Base-by-base conservation (phyloP, 2,888 invertebrate species). In the Callyntrura guangdongensis region DNA sequence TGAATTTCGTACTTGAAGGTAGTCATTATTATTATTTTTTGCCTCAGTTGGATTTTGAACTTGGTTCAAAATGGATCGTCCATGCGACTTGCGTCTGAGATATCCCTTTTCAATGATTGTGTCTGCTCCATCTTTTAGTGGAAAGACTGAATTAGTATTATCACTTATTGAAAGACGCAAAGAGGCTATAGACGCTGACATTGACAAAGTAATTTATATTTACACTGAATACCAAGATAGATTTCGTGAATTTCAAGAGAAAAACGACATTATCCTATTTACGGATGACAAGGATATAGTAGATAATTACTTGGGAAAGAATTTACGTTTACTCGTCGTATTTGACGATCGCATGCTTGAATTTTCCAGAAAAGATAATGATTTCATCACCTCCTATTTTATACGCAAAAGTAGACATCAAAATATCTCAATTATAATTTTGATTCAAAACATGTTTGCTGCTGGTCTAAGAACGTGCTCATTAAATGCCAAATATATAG, bases 191-290 rank as follows among this genome's bases (percentile, higher is more conserved):
- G 83, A 83, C 25, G 47, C 56, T 3, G 0, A 0, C 0, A 47
- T 67, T 4, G 83, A 83, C n/a, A 20, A 59, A 12, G 25, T 64
- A 2, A 53, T 83, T 0, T 83, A 83, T 20, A 25, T 83, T 0
- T 83, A 83, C 20, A 22, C 83, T 4, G 83, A 83, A 47, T 11
- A 3, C 11, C 83, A 83, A 61, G 67, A 83, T 17, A 6, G 56
- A 8, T 83, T 20, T 47, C 3, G 2, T 8, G 45, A 83, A 25
- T 83, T 83, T 83, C 0, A 14, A 0, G 11, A 27, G 12, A 14
- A 0, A 12, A 20, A 83, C 25, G 20, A 17, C 0, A 36, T 36
- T 47, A 47, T 83, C 1, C 20, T 20, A 8, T 83, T 83, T 64
- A 83, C 64, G 22, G 0, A 9, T n/a, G 22, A 64, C 0, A 64